Evolutionary conservation across 1,140 invertebrate species (phyloP).

Genomic region (Bicyclus anynana): DNA sequence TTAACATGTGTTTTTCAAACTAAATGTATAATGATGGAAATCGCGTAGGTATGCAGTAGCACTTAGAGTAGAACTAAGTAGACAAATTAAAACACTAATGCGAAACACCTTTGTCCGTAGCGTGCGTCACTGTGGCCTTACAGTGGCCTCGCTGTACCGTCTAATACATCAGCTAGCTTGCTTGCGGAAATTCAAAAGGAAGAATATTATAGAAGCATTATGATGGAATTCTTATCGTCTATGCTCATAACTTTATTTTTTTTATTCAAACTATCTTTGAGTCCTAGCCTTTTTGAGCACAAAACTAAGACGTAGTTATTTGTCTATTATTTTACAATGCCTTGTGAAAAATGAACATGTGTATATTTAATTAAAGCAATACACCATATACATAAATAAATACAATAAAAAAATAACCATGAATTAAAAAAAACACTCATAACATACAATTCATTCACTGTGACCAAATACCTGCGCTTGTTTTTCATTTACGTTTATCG

Average conservation of each 20-base stretch:
- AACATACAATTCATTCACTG: too few species aligned
- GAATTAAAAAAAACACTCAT: too few species aligned
- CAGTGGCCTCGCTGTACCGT: slow-evolving; percentile 14
- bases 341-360: too few species aligned
- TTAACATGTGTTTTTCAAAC: neutral
- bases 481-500: too few species aligned
- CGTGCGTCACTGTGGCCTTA: slow-evolving; percentile 9
- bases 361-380: too few species aligned
- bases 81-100: slow-evolving; percentile 16
- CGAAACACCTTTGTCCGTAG: slow-evolving; percentile 5
- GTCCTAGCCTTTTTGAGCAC: too few species aligned
- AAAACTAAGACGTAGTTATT: too few species aligned
- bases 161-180: slow-evolving; percentile 8
- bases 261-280: too few species aligned
- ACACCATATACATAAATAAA: too few species aligned
- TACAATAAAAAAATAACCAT: too few species aligned
- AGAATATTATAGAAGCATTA: slow-evolving; percentile 8
- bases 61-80: neutral
- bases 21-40: neutral
- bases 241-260: too few species aligned
- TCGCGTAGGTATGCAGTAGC: neutral
- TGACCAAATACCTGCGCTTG: neutral
- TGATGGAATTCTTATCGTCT: slow-evolving; percentile 4
- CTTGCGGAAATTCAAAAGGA: slow-evolving; percentile 18
- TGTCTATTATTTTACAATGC: too few species aligned